These are phyloP conservation scores for Recurvirostra avosetta DNA, from an alignment of 2,113 vertebrate genomes.

Conservation along the genomic window DNA sequence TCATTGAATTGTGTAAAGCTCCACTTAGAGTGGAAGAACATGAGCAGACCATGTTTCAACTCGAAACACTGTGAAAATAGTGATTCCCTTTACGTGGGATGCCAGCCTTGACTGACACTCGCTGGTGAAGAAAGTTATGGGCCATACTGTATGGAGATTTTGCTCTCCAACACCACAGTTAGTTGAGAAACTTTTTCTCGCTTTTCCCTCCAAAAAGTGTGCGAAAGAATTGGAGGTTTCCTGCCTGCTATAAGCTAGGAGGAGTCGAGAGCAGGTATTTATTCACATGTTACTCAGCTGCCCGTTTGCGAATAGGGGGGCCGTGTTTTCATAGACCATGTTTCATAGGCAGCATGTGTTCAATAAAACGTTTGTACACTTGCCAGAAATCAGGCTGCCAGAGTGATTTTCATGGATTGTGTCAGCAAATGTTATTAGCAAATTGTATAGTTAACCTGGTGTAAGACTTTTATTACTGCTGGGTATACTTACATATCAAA, in stretches of 20 bases:
- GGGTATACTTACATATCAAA: constrained; percentile 61
- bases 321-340: constrained; percentile 49
- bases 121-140: not conserved
- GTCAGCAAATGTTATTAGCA: constrained; percentile 71
- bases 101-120: not conserved
- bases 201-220: not conserved
- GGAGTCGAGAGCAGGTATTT: not conserved
- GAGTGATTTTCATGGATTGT: constrained; percentile 66
- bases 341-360: constrained; percentile 61
- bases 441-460: constrained; percentile 66
- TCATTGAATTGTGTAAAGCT: not conserved
- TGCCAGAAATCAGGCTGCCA: constrained; percentile 61
- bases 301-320: constrained; percentile 5
- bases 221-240: not conserved
- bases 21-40: not conserved
- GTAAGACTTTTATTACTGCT: constrained; percentile 68
- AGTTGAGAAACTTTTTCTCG: not conserved
- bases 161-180: not conserved
- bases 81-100: not conserved
- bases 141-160: not conserved
- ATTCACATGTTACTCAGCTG: constrained; percentile 40
- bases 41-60: not conserved
- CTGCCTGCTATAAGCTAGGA: not conserved
- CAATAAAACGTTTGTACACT: constrained; percentile 66
- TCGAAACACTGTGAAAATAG: not conserved